Evolutionary conservation across 2,797 vertebrate species (phyloP).

Genomic region (Squalus acanthias): DNA sequence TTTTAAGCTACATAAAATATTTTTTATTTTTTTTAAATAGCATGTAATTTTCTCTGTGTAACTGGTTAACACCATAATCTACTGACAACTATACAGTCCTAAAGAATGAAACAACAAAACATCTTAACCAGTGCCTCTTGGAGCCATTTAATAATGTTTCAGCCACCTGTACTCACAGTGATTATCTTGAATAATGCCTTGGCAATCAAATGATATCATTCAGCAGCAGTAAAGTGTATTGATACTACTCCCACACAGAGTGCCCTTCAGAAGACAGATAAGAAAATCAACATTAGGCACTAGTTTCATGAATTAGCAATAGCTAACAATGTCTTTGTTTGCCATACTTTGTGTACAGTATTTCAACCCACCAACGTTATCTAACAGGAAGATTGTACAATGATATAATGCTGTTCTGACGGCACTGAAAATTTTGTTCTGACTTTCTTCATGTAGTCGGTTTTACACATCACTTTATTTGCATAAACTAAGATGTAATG

Average conservation of each 20-base stretch:
- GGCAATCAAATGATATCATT: slow-evolving; percentile 43
- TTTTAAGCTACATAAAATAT: slow-evolving; percentile 41
- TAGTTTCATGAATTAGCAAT: background rate
- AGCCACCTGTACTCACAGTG: slow-evolving; percentile 53
- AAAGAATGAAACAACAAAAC: background rate
- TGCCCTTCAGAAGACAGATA: background rate
- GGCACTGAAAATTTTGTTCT: background rate
- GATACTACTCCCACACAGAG: background rate
- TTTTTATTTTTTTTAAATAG: background rate
- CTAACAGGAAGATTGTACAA: background rate
- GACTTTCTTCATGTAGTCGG: background rate
- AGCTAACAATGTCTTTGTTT: slow-evolving; percentile 7
- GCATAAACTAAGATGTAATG: background rate
- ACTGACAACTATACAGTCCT: background rate
- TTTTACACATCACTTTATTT: background rate
- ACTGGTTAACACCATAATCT: background rate
- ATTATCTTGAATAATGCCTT: slow-evolving; percentile 46
- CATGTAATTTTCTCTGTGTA: too few relatives aligned
- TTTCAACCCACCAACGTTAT: background rate
- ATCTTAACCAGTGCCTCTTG: background rate
- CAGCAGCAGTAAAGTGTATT: background rate
- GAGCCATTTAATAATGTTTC: slow-evolving; percentile 40
- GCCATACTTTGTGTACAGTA: background rate
- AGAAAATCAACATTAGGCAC: background rate
- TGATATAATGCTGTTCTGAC: background rate